phyloP scores from a whole-genome alignment of 2,113 vertebrate species.

The Pagrus major region DNA sequence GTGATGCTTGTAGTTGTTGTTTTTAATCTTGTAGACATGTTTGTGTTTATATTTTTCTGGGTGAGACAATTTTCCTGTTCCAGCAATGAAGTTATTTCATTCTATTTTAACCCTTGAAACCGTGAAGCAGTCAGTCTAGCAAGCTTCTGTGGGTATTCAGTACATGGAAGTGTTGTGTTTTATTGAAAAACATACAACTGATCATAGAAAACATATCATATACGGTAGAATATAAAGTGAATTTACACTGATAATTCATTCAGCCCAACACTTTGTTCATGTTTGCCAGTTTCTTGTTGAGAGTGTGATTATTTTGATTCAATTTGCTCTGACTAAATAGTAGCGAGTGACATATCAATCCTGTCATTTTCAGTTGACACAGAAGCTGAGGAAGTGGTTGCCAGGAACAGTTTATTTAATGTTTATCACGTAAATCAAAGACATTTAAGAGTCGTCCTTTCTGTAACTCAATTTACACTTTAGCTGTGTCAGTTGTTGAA shows the following conservation, averaged over 20 bases:
- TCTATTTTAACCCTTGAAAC: slow-evolving; percentile 10
- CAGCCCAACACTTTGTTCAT: background rate
- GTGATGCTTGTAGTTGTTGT: no score
- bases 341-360: background rate
- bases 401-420: background rate
- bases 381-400: background rate
- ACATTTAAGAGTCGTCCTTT: background rate
- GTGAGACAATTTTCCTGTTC: no score
- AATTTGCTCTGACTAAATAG: background rate
- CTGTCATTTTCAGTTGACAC: background rate
- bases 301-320: background rate
- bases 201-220: background rate
- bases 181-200: no score
- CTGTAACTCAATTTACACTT: background rate
- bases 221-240: background rate
- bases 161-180: background rate
- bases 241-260: background rate
- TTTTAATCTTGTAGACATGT: no score
- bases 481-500: background rate
- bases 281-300: background rate
- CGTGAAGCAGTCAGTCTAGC: background rate
- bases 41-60: no score
- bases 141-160: background rate
- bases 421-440: background rate
- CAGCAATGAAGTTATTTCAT: no score